Base-by-base conservation (phyloP, 2,797 vertebrate genomes). In the Channallabes apus region DNA sequence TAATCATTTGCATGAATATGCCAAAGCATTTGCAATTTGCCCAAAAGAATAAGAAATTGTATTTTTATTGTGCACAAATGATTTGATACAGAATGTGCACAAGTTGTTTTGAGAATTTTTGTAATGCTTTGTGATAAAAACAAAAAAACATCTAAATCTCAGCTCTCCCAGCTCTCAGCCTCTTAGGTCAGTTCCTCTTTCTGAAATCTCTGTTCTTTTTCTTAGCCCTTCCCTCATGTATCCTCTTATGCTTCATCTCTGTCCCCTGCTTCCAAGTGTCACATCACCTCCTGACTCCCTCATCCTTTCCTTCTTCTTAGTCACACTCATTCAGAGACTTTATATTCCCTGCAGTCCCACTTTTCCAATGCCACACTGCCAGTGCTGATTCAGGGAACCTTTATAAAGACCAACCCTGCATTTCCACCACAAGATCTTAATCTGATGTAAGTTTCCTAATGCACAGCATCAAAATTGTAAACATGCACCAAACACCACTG, bases 221-320 rank as follows among this genome's bases (percentile, higher is more conserved):
- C 41, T 59, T 61, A 59, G 35, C 5, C 18, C 41, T 22, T 18
- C 64, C 73, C 18, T 67, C 65, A 76, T 35, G 9, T 77, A 59
- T 58, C 54, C 32, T 59, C 5, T 38, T 61, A 6, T 32, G 18
- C 20, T 35, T 24, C 56, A 22, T 59, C 29, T 9, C 18, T 59
- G 29, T 77, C 56, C 46, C 14, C 54, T 32, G n/a, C 18, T 20
- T 76, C 73, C 54, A 59, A 35, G 29, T 77, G 54, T 59, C 56
- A 76, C 72, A 54, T 4, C 29, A 15, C 15, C 51, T 76, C 15
- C 51, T 20, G 51, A 27, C 56, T 76, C 18, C n/a, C n/a, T 56
- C 72, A 56, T 87, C 69, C 69, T 67, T 87, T 38, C 32, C 80
- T 64, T 51, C 35, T 67, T 80, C 56, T 65, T 85, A 27, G 32